phyloP scores from a whole-genome alignment of 92 coral and sea anemone genomes.

The Isaurus tuberculatus region DNA sequence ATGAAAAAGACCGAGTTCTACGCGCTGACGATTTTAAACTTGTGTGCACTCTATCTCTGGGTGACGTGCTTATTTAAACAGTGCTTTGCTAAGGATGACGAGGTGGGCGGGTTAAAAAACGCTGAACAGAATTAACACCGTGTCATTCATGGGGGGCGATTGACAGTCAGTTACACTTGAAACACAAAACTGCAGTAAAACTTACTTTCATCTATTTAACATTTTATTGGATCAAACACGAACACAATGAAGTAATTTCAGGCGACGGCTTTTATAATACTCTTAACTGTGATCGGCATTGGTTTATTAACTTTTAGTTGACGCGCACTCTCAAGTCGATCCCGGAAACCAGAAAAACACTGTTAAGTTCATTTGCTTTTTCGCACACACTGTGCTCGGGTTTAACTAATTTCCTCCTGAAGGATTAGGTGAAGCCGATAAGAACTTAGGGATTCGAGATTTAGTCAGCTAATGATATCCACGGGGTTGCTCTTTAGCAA shows the following conservation, averaged over 20 bases:
- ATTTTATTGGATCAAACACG: slow-evolving; percentile 49
- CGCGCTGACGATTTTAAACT: slow-evolving; percentile 60
- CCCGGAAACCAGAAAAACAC: slow-evolving; percentile 57
- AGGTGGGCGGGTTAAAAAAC: slow-evolving; percentile 87
- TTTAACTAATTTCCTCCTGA: slow-evolving; percentile 78
- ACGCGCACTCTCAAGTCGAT: slow-evolving; percentile 25
- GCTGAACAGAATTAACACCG: slow-evolving; percentile 86
- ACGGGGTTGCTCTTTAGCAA: slow-evolving; percentile 27
- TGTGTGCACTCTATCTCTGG: slow-evolving; percentile 5
- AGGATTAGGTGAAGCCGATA: slow-evolving; percentile 93
- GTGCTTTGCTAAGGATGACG: slow-evolving; percentile 53
- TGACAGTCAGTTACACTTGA: slow-evolving; percentile 85
- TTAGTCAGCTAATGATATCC: slow-evolving; percentile 60
- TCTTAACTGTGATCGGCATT: too few species aligned
- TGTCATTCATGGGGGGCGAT: slow-evolving; percentile 89
- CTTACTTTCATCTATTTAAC: slow-evolving; percentile 56
- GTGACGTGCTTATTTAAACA: slow-evolving; percentile 72
- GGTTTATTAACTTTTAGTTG: too few species aligned
- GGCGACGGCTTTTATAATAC: too few species aligned
- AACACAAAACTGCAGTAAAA: slow-evolving; percentile 73
- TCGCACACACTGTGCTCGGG: slow-evolving; percentile 68
- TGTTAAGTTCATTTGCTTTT: slow-evolving; percentile 47
- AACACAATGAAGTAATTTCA: slow-evolving; percentile 48
- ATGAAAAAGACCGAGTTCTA: neutral
- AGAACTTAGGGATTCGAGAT: slow-evolving; percentile 52